These are phyloP conservation scores for Alentia gelatinosa DNA, from an alignment of 2,888 invertebrate species.

Conservation along the genomic window DNA sequence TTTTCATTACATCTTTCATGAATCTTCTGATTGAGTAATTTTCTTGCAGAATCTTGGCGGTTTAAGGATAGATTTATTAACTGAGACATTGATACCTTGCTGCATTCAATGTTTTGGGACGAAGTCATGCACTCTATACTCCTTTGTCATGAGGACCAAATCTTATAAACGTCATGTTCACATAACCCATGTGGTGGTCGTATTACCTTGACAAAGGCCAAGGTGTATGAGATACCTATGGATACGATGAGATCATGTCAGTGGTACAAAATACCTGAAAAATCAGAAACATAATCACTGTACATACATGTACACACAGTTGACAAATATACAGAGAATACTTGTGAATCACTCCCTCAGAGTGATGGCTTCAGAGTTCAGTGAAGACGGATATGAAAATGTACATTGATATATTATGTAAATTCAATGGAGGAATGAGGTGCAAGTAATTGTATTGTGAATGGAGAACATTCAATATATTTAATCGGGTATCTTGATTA, in stretches of 20 bases:
- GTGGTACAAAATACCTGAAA: conserved; percentile 16
- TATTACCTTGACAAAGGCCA: neutral
- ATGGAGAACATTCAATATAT: neutral
- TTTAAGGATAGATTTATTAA: neutral
- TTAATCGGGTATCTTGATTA: neutral
- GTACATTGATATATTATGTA: conserved; percentile 14
- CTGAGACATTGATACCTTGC: conserved; percentile 21
- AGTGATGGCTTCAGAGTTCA: neutral
- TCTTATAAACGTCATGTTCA: neutral
- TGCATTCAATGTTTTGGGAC: conserved; percentile 49
- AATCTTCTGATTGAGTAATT: conserved; percentile 24
- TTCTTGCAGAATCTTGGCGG: conserved; percentile 6
- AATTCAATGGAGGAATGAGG: neutral
- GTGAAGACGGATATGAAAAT: neutral
- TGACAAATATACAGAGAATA: neutral
- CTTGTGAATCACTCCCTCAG: neutral
- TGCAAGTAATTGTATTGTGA: conserved; percentile 6
- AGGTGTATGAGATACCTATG: neutral
- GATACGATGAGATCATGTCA: conserved; percentile 18
- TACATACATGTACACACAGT: conserved; percentile 11
- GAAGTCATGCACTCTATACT: conserved; percentile 35
- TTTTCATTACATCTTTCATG: neutral
- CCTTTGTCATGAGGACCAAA: conserved; percentile 48
- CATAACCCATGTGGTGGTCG: neutral
- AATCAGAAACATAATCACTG: neutral